These are phyloP conservation scores for Protosalanx chinensis DNA, from an alignment of 2,797 vertebrate genomes.

Conservation along the genomic window DNA sequence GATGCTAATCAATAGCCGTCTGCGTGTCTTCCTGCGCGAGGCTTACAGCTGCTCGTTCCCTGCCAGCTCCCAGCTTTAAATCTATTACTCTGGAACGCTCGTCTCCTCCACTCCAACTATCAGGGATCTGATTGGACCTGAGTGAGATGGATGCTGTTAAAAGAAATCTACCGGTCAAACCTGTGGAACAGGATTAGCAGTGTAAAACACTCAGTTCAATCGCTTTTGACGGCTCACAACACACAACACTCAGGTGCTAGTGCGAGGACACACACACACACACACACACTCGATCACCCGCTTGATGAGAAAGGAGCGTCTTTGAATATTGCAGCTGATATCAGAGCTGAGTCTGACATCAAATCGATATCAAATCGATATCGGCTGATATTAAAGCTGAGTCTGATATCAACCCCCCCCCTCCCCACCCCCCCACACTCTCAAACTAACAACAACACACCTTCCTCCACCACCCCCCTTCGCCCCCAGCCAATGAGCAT, in stretches of 20 bases:
- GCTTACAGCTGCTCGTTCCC: constrained; percentile 44
- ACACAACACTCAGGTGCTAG: neutral
- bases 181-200: constrained; percentile 37
- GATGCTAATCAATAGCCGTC: constrained; percentile 71
- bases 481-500: constrained; percentile 82
- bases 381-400: neutral
- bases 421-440: constrained; percentile 63
- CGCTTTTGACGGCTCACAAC: neutral
- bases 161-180: constrained; percentile 57
- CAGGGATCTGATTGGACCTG: constrained; percentile 58
- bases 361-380: neutral
- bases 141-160: constrained; percentile 60
- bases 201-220: neutral
- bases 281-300: neutral
- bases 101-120: constrained; percentile 31
- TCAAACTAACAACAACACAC: too few species aligned
- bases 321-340: neutral
- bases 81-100: constrained; percentile 52
- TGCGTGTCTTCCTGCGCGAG: constrained; percentile 69
- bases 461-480: constrained; percentile 65
- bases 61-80: constrained; percentile 55
- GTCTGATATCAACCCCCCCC: constrained; percentile 55
- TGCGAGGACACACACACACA: neutral
- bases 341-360: neutral
- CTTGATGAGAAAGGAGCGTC: neutral